A percentile compares a stretch with the other conserved stretches of the same genome.
Conservation (phyloP, 2,113 vertebrate species). For the Cathartes aura region DNA sequence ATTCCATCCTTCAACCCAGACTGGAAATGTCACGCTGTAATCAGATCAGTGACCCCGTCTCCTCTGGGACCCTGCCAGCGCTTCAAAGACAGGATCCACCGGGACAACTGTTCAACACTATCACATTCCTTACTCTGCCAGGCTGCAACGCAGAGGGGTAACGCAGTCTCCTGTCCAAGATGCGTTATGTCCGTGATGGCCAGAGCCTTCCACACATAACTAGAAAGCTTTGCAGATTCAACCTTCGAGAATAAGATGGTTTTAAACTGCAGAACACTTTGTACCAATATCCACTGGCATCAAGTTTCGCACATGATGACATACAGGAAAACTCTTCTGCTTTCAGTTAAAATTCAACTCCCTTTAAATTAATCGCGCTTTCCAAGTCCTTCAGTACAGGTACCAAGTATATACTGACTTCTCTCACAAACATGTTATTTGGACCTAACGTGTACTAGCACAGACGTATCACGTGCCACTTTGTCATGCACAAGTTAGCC, state of each 20-base stretch:
- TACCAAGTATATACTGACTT: background rate
- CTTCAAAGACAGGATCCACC: background rate
- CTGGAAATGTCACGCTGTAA: background rate
- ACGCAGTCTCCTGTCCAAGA: accelerated
- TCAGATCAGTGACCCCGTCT: background rate
- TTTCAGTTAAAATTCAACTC: background rate
- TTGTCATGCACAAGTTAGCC: background rate
- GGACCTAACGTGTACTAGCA: accelerated
- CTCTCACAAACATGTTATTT: background rate
- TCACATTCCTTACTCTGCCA: background rate
- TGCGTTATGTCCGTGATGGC: accelerated
- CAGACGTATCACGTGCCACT: background rate
- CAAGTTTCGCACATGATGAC: background rate
- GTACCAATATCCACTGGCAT: background rate
- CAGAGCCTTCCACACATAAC: background rate
- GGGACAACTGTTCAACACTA: accelerated
- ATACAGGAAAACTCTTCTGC: background rate
- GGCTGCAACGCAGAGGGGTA: background rate
- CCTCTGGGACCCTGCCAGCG: background rate
- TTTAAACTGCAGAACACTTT: background rate
- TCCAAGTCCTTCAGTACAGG: accelerated
- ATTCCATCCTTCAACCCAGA: conserved; percentile 10
- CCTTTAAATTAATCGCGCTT: accelerated
- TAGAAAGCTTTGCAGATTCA: background rate
- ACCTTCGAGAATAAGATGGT: background rate